Conservation (phyloP, 2,888 invertebrate genomes). For the Drosophila macrospina region DNA sequence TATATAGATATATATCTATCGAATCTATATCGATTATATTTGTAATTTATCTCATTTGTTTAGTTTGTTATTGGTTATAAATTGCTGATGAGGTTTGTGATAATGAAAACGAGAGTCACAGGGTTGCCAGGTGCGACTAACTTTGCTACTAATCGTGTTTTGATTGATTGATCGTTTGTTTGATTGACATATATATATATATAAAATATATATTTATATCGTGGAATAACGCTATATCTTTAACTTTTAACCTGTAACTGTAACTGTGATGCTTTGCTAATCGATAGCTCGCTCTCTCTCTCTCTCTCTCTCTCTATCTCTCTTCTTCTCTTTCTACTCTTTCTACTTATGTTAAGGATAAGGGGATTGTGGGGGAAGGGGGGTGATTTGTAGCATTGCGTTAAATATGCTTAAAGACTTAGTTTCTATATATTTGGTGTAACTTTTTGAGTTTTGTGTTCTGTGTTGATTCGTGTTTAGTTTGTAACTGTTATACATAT, state of each 20-base stretch:
- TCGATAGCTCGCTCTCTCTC: constrained; percentile 38
- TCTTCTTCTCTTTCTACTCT: constrained; percentile 16
- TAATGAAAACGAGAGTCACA: constrained; percentile 42
- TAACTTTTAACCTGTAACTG: constrained; percentile 47
- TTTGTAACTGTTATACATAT: constrained; percentile 63
- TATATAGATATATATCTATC: constrained; percentile 28
- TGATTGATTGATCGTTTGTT: constrained; percentile 10
- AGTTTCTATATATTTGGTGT: constrained; percentile 83
- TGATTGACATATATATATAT: neutral
- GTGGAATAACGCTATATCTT: constrained; percentile 34
- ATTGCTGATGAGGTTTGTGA: constrained; percentile 59
- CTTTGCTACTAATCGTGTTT: constrained; percentile 45
- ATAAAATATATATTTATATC: constrained; percentile 3
- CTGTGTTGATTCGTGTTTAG: constrained; percentile 51
- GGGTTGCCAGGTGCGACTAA: constrained; percentile 50
- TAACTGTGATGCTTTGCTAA: constrained; percentile 48
- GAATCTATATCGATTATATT: constrained; percentile 25
- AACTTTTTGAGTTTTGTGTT: constrained; percentile 83
- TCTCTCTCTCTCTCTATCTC: constrained; percentile 7
- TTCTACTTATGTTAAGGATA: constrained; percentile 51
- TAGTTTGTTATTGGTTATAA: constrained; percentile 49
- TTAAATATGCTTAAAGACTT: constrained; percentile 79
- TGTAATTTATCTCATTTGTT: constrained; percentile 30
- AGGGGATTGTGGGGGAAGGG: constrained; percentile 23
- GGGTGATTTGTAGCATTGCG: constrained; percentile 49